Base-by-base conservation (phyloP, 2,888 invertebrate genomes). In the Campaea margaritaria region DNA sequence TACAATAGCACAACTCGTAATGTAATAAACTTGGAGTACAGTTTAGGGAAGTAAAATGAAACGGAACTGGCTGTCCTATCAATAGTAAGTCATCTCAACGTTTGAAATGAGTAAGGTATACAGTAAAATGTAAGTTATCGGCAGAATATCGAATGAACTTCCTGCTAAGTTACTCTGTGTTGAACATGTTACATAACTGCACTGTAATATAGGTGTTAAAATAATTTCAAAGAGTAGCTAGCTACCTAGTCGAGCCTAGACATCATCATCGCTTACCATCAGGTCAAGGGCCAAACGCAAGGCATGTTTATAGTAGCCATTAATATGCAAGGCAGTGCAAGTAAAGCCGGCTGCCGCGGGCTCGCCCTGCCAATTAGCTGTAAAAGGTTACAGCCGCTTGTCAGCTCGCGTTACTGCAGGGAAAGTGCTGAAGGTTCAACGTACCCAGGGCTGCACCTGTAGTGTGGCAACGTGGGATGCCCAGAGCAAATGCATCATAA, bases 321-420 rank as follows among this genome's bases (percentile, higher is more conserved):
- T 34, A 34, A 1, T 34, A 11, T 34, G 11, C 10, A 12, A 36
- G 47, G 36, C 11, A 43, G 49, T 45, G 52, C 44, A 46, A 49
- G 51, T 54, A 47, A 21, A 4, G n/a, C 34, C 27, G 38, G 50
- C 43, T 36, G 54, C 41, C 15, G 54, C 21, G 16, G 34, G 45
- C 50, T 43, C 60, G 31, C 57, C 50, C 46, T 64, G 58, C 58
- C 72, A 75, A 75, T 79, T 74, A 74, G 66, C 79, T 79, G 62
- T 78, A 79, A 82, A 83, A 81, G 85, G 83, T 74, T 72, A 70
- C 72, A 74, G 73, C 70, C 65, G 50, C 62, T 21, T 21, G 59
- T 72, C 73, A 47, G 49, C 57, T 59, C 62, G 11, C 50, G 60
- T 57, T 58, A 49, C 56, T 15, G 43, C 31, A 31, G 65, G 58